These are phyloP conservation scores for Argyra leucocephala DNA, from an alignment of 2,888 invertebrate species.

Conservation along the genomic window DNA sequence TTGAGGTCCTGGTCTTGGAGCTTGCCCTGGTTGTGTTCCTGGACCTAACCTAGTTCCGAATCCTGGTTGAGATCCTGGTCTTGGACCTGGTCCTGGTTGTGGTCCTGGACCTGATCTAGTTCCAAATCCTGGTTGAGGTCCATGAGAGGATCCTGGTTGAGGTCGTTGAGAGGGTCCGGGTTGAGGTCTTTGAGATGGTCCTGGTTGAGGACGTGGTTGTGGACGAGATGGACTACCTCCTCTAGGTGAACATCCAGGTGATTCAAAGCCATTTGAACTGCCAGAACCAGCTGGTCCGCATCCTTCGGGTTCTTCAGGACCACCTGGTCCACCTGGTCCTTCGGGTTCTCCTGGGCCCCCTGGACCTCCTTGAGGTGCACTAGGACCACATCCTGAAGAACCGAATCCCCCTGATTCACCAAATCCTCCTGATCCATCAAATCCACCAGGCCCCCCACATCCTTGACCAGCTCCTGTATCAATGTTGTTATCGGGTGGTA, in stretches of 20 bases:
- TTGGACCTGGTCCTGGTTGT: conserved; percentile 15
- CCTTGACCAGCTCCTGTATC: neutral
- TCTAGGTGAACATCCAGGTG: conserved; percentile 17
- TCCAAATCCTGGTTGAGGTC: no score
- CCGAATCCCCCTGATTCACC: conserved; percentile 22
- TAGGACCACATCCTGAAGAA: conserved; percentile 16
- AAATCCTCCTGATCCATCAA: conserved; percentile 25
- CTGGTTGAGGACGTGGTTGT: conserved; percentile 21
- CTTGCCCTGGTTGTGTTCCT: conserved; percentile 15
- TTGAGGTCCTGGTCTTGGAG: conserved; percentile 21
- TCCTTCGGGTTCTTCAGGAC: conserved; percentile 11
- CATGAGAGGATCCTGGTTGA: conserved; percentile 16
- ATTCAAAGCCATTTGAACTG: conserved; percentile 16
- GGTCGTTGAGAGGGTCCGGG: conserved; percentile 13
- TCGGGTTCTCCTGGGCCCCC: conserved; percentile 19
- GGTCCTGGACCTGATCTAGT: conserved; percentile 13
- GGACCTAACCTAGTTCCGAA: conserved; percentile 11
- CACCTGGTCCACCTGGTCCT: conserved; percentile 5
- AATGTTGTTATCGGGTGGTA: neutral
- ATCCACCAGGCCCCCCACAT: conserved; percentile 20
- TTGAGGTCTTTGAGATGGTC: no score
- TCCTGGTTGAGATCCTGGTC: conserved; percentile 24
- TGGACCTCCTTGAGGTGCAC: conserved; percentile 18
- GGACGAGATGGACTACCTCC: conserved; percentile 18
- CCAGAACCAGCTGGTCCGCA: conserved; percentile 15